phyloP scores from a whole-genome alignment of 1,140 invertebrate genomes.

The Magallana gigas region DNA sequence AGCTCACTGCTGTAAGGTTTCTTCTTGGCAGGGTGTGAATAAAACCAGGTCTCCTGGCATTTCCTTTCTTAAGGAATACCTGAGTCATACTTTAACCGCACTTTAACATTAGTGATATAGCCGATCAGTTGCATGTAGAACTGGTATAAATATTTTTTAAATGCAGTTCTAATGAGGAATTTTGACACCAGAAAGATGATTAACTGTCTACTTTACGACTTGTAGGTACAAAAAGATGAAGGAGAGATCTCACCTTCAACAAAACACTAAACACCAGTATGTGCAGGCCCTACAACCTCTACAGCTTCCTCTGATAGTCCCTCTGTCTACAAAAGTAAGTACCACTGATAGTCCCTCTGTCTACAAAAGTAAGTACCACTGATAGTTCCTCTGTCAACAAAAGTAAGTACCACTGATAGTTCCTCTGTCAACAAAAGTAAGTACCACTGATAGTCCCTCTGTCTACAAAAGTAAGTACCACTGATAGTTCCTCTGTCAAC shows the following conservation, averaged over 20 bases:
- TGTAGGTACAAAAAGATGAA: constrained; percentile 18
- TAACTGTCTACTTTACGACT: too few relatives aligned
- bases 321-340: constrained; percentile 1
- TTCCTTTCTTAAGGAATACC: too few relatives aligned
- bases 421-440: not conserved
- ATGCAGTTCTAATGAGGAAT: too few relatives aligned
- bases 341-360: not conserved
- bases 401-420: not conserved
- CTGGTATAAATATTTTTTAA: too few relatives aligned
- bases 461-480: not conserved
- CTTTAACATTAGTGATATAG: too few relatives aligned
- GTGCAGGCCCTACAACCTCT: constrained; percentile 1
- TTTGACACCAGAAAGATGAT: too few relatives aligned
- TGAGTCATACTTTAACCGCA: too few relatives aligned
- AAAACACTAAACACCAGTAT: constrained; percentile 3
- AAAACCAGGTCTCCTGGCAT: too few relatives aligned
- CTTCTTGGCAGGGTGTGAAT: too few relatives aligned
- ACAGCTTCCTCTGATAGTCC: constrained; percentile 1
- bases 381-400: not conserved
- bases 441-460: not conserved
- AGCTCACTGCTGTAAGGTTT: too few relatives aligned
- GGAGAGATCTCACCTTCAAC: not conserved
- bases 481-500: not conserved
- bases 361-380: not conserved
- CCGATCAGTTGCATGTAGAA: too few relatives aligned